These are phyloP conservation scores for Siniperca undulata DNA, from an alignment of 2,797 vertebrate genomes.

Conservation along the genomic window DNA sequence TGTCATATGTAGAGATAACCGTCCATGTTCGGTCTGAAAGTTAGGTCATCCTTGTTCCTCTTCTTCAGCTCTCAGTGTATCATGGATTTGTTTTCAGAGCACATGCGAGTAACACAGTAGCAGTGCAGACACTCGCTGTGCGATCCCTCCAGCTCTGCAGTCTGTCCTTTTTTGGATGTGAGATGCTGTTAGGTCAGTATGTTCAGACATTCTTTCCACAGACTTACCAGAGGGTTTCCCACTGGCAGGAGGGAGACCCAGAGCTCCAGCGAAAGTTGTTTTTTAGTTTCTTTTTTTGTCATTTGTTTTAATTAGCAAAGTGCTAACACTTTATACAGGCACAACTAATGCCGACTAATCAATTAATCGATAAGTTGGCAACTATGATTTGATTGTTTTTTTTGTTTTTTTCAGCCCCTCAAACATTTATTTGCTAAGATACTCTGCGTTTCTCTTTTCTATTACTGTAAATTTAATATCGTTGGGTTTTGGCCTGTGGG, in stretches of 20 bases:
- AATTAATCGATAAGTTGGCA: too few species aligned
- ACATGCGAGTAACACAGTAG: neutral
- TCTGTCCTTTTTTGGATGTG: conserved; percentile 40
- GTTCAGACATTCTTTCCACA: too few species aligned
- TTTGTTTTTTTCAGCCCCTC: too few species aligned
- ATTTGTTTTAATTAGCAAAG: neutral
- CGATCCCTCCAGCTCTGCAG: conserved; percentile 10
- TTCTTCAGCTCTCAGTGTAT: neutral
- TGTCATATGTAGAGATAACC: too few species aligned
- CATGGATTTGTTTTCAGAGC: conserved; percentile 5
- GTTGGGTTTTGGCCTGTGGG: too few species aligned
- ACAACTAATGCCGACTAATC: too few species aligned
- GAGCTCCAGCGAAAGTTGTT: neutral
- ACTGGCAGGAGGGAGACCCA: neutral
- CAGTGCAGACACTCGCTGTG: neutral
- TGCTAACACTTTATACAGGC: neutral
- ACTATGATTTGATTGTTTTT: neutral
- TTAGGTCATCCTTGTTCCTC: neutral
- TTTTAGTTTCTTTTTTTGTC: neutral
- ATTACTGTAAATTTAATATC: too few species aligned
- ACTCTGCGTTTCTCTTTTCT: too few species aligned
- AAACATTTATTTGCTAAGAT: too few species aligned
- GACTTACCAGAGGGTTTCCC: neutral
- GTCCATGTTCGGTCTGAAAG: neutral
- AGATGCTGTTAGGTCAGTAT: neutral